Conservation (phyloP, 2,888 invertebrate genomes). For the Nemotelus pantherinus region DNA sequence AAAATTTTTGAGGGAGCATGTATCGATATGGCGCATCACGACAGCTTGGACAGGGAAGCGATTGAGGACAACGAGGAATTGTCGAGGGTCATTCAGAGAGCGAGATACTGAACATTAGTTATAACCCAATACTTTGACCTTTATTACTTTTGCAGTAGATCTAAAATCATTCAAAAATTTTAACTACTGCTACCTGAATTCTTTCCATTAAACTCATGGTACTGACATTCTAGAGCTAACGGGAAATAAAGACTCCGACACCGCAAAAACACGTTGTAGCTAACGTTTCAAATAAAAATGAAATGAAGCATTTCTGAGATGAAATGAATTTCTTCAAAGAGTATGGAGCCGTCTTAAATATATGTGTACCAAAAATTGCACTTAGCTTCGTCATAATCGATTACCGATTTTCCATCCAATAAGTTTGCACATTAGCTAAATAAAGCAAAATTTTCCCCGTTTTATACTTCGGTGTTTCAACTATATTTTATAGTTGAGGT, state of each 20-base stretch:
- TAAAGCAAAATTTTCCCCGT: too few species aligned
- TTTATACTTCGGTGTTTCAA: too few species aligned
- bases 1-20: constrained; percentile 71
- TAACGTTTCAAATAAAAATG: too few species aligned
- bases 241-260: background rate
- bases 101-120: constrained; percentile 69
- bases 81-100: constrained; percentile 73
- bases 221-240: background rate
- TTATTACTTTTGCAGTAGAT: constrained; percentile 83
- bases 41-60: constrained; percentile 72
- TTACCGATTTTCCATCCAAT: too few species aligned
- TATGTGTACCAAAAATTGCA: too few species aligned
- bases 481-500: too few species aligned
- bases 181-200: background rate
- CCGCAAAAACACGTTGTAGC: too few species aligned
- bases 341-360: too few species aligned
- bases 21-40: constrained; percentile 69
- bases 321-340: too few species aligned
- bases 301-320: too few species aligned
- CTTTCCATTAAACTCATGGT: background rate
- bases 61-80: constrained; percentile 83
- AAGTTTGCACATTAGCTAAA: too few species aligned
- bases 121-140: constrained; percentile 76
- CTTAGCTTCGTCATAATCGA: too few species aligned
- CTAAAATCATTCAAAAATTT: constrained; percentile 66